These are phyloP conservation scores for Microctenopoma lineatum DNA, from an alignment of 2,797 vertebrate species.

Conservation along the genomic window DNA sequence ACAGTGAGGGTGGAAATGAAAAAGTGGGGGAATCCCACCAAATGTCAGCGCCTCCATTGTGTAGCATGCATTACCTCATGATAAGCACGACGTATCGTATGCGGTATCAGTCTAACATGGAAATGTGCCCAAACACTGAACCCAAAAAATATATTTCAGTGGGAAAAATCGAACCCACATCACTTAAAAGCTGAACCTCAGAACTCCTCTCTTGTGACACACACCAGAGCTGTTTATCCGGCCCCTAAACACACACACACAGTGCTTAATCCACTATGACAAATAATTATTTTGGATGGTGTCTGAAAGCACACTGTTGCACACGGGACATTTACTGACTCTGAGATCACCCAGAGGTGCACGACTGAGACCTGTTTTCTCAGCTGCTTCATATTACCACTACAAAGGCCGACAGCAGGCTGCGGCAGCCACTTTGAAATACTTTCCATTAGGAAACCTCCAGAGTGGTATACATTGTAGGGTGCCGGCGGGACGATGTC, in stretches of 20 bases:
- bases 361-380: conserved; percentile 60
- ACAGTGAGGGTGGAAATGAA: conserved; percentile 11
- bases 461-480: conserved; percentile 31
- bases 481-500: conserved; percentile 37
- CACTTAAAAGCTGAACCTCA: conserved; percentile 26
- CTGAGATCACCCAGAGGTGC: conserved; percentile 25
- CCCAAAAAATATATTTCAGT: conserved; percentile 20
- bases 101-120: background rate
- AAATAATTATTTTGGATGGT: conserved; percentile 36
- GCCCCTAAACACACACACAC: conserved; percentile 31
- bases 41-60: conserved; percentile 80
- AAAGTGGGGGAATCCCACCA: conserved; percentile 55
- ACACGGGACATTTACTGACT: conserved; percentile 33
- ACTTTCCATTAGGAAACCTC: conserved; percentile 69
- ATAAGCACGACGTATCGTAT: background rate
- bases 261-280: conserved; percentile 17
- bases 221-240: conserved; percentile 28
- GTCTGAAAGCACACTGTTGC: conserved; percentile 36
- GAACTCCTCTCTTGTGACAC: conserved; percentile 22
- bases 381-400: conserved; percentile 77
- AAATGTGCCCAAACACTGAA: background rate
- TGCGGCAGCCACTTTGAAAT: conserved; percentile 69
- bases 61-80: conserved; percentile 14
- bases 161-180: conserved; percentile 29
- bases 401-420: conserved; percentile 66